Evolutionary conservation across 1,140 invertebrate species (phyloP).

Genomic region (Pantala flavescens): DNA sequence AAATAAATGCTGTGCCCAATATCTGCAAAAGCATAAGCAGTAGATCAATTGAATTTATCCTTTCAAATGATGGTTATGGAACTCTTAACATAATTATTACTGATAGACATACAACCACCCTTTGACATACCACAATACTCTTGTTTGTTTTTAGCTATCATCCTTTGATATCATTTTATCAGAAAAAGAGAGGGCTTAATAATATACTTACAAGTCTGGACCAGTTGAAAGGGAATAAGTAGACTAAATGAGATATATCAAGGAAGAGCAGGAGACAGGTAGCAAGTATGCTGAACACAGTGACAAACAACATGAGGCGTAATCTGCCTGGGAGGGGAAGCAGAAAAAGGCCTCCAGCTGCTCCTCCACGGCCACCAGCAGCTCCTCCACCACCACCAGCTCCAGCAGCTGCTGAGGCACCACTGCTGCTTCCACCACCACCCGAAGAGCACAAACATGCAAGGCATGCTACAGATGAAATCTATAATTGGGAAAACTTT

Average conservation of each 20-base stretch:
- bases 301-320: conserved; percentile 65
- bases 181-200: not conserved
- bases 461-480: conserved; percentile 61
- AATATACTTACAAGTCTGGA: conserved; percentile 55
- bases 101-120: too few species aligned
- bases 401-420: not conserved
- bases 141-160: too few species aligned
- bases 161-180: too few species aligned
- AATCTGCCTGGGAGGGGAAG: conserved; percentile 44
- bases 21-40: too few species aligned
- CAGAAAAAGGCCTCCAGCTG: conserved; percentile 29
- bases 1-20: too few species aligned
- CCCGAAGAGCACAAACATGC: conserved; percentile 63
- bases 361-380: conserved; percentile 45
- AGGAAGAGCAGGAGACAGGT: conserved; percentile 69
- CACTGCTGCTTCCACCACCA: not conserved
- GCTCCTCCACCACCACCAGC: conserved; percentile 65
- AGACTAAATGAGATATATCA: conserved; percentile 69
- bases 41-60: too few species aligned
- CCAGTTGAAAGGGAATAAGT: conserved; percentile 75
- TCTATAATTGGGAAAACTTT: too few species aligned
- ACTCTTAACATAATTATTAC: too few species aligned
- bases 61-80: too few species aligned
- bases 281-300: conserved; percentile 68
- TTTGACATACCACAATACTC: too few species aligned